Evolutionary conservation across 2,113 vertebrate species (phyloP).

Genomic region (Saguinus imperator): DNA sequence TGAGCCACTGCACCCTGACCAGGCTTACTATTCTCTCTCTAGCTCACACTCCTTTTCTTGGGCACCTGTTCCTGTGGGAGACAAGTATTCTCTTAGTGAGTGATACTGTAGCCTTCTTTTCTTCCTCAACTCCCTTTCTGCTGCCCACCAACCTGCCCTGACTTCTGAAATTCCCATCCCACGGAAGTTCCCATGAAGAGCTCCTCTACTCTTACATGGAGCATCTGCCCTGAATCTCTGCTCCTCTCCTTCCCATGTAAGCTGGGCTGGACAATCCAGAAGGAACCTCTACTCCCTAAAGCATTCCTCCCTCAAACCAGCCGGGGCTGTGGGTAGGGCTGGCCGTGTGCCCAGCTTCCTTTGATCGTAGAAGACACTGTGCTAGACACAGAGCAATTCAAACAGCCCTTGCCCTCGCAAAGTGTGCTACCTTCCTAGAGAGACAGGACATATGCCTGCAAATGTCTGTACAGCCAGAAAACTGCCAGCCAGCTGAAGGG

Average conservation of each 20-base stretch:
- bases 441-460: fast-evolving
- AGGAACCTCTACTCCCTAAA: not conserved
- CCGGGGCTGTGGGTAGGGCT: not conserved
- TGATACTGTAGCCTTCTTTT: not conserved
- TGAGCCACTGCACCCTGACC: no score
- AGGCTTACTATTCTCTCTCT: not conserved
- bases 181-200: not conserved
- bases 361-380: not conserved
- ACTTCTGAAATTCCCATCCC: not conserved
- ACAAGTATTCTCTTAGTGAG: not conserved
- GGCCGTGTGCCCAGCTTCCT: not conserved
- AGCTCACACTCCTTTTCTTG: not conserved
- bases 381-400: not conserved
- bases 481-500: not conserved
- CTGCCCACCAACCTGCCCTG: not conserved
- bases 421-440: not conserved
- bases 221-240: not conserved
- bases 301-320: not conserved
- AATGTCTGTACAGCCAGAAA: not conserved
- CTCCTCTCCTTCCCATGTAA: not conserved
- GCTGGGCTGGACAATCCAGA: not conserved
- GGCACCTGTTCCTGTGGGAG: not conserved
- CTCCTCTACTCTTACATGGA: not conserved
- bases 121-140: not conserved
- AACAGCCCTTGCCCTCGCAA: not conserved